Percentiles rank a stretch among this genome's conserved stretches.
Evolutionary conservation across 2,888 invertebrate genomes (phyloP).

Genomic region (Pogonocherus hispidulus): DNA sequence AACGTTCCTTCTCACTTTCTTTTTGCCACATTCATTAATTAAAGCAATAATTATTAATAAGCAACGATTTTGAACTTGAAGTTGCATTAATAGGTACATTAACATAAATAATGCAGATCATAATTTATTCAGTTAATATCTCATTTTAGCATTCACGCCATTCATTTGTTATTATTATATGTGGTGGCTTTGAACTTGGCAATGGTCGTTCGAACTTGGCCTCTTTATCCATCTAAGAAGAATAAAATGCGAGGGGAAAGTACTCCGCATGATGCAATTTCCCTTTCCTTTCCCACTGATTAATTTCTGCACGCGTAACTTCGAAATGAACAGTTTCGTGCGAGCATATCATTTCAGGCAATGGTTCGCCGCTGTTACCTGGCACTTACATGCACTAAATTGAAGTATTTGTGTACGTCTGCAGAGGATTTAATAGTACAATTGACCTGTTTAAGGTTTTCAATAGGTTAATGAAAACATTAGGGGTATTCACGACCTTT

Average conservation of each 20-base stretch:
- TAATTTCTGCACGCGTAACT: slow-evolving; percentile 43
- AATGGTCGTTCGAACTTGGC: slow-evolving; percentile 55
- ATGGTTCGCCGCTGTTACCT: background rate
- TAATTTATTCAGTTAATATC: background rate
- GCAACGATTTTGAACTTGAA: background rate
- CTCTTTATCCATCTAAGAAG: slow-evolving; percentile 54
- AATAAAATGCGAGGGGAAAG: slow-evolving; percentile 49
- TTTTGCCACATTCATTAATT: no score
- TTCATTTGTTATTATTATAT: slow-evolving; percentile 29
- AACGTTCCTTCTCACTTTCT: no score
- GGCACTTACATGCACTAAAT: background rate
- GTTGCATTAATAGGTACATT: background rate
- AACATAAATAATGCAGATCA: background rate
- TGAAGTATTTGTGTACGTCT: background rate
- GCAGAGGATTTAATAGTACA: no score
- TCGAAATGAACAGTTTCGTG: slow-evolving; percentile 27
- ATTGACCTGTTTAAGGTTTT: no score
- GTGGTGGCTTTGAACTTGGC: slow-evolving; percentile 54
- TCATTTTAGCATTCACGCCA: background rate
- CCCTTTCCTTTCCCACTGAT: slow-evolving; percentile 39
- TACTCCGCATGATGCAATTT: slow-evolving; percentile 39
- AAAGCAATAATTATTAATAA: no score
- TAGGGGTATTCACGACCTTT: no score
- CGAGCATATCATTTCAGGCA: slow-evolving; percentile 1
- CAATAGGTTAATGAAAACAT: no score